Evolutionary conservation across 2,888 invertebrate species (phyloP).

Genomic region (Machimus atricapillus): DNA sequence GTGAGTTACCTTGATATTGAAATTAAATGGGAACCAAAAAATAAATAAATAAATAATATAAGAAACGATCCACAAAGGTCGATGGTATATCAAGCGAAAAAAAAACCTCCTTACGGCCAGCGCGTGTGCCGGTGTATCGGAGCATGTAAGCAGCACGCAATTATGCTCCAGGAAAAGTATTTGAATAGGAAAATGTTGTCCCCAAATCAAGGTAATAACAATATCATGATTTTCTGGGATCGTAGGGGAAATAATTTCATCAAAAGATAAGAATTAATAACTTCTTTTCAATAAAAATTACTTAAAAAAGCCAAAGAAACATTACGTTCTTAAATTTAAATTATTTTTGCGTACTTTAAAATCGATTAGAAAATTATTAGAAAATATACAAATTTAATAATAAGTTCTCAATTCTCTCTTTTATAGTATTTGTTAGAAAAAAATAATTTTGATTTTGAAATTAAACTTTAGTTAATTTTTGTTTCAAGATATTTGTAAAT

Average conservation of each 20-base stretch:
- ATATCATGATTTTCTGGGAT: not conserved
- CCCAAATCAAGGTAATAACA: not conserved
- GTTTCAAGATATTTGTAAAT: too few relatives aligned
- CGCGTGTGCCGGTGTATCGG: not conserved
- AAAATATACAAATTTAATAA: too few relatives aligned
- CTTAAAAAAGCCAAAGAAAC: not conserved
- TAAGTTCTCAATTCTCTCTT: too few relatives aligned
- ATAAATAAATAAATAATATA: not conserved
- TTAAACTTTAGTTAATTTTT: too few relatives aligned
- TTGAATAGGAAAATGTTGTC: not conserved
- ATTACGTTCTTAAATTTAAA: too few relatives aligned
- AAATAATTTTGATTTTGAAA: too few relatives aligned
- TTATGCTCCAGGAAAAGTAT: not conserved
- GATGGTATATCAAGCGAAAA: not conserved
- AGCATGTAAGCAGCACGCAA: not conserved
- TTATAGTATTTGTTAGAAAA: too few relatives aligned
- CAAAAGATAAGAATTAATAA: not conserved
- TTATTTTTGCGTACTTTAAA: too few relatives aligned
- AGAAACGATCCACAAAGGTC: not conserved
- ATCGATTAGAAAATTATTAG: too few relatives aligned
- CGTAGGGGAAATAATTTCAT: not conserved
- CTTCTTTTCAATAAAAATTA: not conserved
- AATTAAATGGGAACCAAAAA: not conserved
- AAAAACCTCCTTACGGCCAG: not conserved
- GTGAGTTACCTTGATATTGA: not conserved